phyloP scores from a whole-genome alignment of 2,888 invertebrate species.

The Piscicola geometra region DNA sequence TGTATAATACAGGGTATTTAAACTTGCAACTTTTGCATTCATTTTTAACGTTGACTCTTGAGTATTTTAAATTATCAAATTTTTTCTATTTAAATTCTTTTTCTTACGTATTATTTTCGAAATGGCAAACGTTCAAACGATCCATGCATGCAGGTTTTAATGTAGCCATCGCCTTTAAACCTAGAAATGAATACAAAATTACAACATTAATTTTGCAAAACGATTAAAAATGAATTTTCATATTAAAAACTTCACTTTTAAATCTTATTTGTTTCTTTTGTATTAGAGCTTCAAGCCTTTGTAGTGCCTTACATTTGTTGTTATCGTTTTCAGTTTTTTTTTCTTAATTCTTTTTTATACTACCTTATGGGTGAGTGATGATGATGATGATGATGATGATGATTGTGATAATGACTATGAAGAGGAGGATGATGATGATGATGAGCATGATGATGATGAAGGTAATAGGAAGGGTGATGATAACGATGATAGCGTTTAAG shows the following conservation, averaged over 20 bases:
- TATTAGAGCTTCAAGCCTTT: neutral
- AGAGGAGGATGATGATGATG: too few species aligned
- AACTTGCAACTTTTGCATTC: neutral
- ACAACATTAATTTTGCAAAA: too few species aligned
- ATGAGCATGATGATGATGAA: too few species aligned
- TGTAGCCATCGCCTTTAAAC: too few species aligned
- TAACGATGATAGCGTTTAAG: too few species aligned
- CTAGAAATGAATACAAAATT: too few species aligned
- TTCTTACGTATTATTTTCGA: neutral
- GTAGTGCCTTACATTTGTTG: too few species aligned
- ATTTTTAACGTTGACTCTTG: neutral
- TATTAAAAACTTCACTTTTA: too few species aligned
- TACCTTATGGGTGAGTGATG: neutral
- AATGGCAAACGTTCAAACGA: neutral
- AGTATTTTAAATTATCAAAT: neutral
- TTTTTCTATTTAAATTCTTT: neutral
- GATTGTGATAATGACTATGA: neutral
- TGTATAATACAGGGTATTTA: neutral
- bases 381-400: constrained; percentile 17
- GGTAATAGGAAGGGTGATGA: too few species aligned
- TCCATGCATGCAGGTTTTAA: too few species aligned
- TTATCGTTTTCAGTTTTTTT: neutral
- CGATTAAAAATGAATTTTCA: too few species aligned
- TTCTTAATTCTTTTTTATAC: neutral
- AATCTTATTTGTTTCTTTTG: constrained; percentile 3